Base-by-base conservation (phyloP, 2,797 vertebrate genomes). In the Chrysocyon brachyurus region DNA sequence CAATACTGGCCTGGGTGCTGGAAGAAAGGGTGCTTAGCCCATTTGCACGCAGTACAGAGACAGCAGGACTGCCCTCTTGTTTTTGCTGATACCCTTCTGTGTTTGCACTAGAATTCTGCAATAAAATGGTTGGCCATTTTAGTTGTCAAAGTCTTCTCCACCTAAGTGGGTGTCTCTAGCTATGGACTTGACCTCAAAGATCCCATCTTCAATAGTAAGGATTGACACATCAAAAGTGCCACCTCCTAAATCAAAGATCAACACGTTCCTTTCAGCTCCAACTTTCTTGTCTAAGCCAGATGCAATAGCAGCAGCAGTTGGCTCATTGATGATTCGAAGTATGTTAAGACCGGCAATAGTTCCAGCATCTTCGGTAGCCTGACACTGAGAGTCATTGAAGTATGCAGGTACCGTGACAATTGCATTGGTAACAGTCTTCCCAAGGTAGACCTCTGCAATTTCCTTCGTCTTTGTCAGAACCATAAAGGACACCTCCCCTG, bases 311-410 rank as follows among this genome's bases (percentile, higher is more conserved):
- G 40, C 40, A 46, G 40, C 40, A 46, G 40, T 46, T 46, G 40
- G 40, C 40, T 46, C 40, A 46, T 46, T 46, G 40, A 46, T 46
- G 40, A 46, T 46, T 46, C 7, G 1, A 46, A 46, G 40, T 46
- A 99, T 99, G 0, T 99, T 99, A 26, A 99, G 99, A 24, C 99
- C 99, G 91, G 99, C 99, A 87, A 99, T 99, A 0, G 99, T 99
- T 95, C 99, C 99, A 8, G 99, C 99, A 96, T 99, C 99, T 97
- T 99, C 99, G 0, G 99, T 99, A 3, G 99, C 99, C 98, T 99
- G 99, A 19, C 99, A 99, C 98, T 99, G 99, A 19, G 99, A 99
- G 82, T 99, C 99, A 0, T 99, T 99, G 98, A 99, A 99, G 96
- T 99, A 99, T 1, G 99, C 99, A 22, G 99, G 99, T 4, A 99